phyloP scores from a whole-genome alignment of 2,888 invertebrate genomes.

The Platynereis dumerilii region DNA sequence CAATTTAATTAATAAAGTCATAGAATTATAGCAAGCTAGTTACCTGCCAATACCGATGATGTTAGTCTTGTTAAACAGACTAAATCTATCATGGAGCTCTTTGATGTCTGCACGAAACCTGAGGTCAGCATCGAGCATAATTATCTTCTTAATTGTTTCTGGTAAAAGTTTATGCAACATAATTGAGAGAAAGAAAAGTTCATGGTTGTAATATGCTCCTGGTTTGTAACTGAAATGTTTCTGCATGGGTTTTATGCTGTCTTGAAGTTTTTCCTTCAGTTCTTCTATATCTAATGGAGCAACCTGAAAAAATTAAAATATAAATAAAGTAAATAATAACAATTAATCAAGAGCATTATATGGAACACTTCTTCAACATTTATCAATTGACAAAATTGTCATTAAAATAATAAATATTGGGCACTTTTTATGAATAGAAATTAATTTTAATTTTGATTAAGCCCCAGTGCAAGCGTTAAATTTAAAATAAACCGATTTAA shows the following conservation, averaged over 20 bases:
- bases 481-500: too few species aligned
- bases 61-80: slow-evolving; percentile 70
- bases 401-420: too few species aligned
- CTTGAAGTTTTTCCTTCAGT: slow-evolving; percentile 69
- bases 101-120: slow-evolving; percentile 75
- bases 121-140: slow-evolving; percentile 80
- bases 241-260: slow-evolving; percentile 73
- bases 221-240: slow-evolving; percentile 75
- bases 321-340: neutral
- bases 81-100: slow-evolving; percentile 73
- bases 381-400: too few species aligned
- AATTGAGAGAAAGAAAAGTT: slow-evolving; percentile 79
- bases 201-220: slow-evolving; percentile 79
- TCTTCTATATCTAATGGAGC: slow-evolving; percentile 71
- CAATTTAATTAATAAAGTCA: too few species aligned
- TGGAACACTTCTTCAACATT: neutral
- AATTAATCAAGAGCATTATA: neutral
- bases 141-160: slow-evolving; percentile 63
- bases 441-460: neutral
- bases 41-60: slow-evolving; percentile 70
- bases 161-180: slow-evolving; percentile 69
- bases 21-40: too few species aligned
- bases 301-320: slow-evolving; percentile 60
- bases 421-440: too few species aligned
- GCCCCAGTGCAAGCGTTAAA: neutral